Conservation (phyloP, 1,140 invertebrate species). For the Drosophila albomicans region DNA sequence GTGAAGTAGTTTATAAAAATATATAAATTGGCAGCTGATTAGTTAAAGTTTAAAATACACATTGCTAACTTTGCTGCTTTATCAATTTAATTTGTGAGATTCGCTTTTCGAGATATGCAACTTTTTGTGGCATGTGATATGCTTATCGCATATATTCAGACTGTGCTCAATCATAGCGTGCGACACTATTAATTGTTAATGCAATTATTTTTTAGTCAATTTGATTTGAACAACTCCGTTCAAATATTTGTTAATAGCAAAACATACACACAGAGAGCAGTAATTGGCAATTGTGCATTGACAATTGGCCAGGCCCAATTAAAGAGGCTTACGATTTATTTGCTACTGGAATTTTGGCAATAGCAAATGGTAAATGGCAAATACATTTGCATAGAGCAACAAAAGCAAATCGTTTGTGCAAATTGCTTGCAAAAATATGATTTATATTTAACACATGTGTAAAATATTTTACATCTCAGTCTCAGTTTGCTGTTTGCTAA, state of each 20-base stretch:
- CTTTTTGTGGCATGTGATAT: constrained; percentile 7
- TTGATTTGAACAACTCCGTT: not conserved
- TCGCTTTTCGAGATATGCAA: not conserved
- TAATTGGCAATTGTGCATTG: constrained; percentile 7
- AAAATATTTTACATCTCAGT: constrained; percentile 57
- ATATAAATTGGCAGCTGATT: constrained; percentile 7
- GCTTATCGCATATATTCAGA: not conserved
- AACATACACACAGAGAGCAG: not conserved
- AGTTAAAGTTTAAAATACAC: not conserved
- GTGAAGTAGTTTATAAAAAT: not conserved
- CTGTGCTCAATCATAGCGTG: constrained; percentile 4
- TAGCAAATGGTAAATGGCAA: constrained; percentile 54
- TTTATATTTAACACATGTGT: constrained; percentile 65
- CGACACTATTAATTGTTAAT: constrained; percentile 7
- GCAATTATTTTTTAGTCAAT: constrained; percentile 1
- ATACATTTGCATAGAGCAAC: constrained; percentile 54
- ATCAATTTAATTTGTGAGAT: not conserved
- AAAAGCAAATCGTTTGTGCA: constrained; percentile 78
- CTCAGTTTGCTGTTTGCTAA: constrained; percentile 25
- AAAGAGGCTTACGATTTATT: constrained; percentile 24
- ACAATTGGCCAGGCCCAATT: constrained; percentile 26
- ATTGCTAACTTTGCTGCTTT: not conserved
- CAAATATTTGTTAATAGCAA: constrained; percentile 42
- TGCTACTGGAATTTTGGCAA: constrained; percentile 36
- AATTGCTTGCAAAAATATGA: constrained; percentile 79